Base-by-base conservation (phyloP, 2,888 invertebrate species). In the Pristionchus japonicus region DNA sequence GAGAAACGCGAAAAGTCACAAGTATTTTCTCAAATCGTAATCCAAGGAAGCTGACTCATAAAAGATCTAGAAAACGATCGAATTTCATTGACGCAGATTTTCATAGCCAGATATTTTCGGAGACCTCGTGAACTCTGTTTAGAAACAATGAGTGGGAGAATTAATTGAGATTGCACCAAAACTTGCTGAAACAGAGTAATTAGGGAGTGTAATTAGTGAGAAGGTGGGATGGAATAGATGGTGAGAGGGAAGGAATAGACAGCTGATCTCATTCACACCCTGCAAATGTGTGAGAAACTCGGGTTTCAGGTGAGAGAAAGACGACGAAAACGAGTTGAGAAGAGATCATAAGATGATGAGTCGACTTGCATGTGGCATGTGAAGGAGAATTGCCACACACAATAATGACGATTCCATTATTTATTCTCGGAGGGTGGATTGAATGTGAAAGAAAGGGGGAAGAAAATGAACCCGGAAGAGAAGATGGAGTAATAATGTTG, bases 1-100 rank as follows among this genome's bases (percentile, higher is more conserved):
- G 40, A 74, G 70, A 74, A 40, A 74, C 20, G 70, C 6, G 57
- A 57, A 57, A 57, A 57, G 23, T 37, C 37, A 37, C 40, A 27
- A 74, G 23, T 40, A 74, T 74, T 67, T 67, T 74, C 70, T 74
- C 70, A 11, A 74, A 40, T 74, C 70, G 70, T 74, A 37, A 74
- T 74, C 4, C 23, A 40, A 74, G n/a, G 70, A 40, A 74, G 70
- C 37, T 57, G 67, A 67, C 67, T 34, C 70, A 74, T 74, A 37
- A 74, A 74, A 64, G 9, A 4, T 37, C 6, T 23, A 15, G 23
- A 40, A 74, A 67, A 67, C 67, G 34, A 67, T 67, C 67, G 20
- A 23, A 20, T 57, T 57, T 57, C 57, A 57, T 20, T 23, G 23
- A 20, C 57, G n/a, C n/a, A 57, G 20, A 57, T 57, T 57, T 57